Evolutionary conservation across 2,888 invertebrate genomes (phyloP).

Genomic region (Lagria hirta): DNA sequence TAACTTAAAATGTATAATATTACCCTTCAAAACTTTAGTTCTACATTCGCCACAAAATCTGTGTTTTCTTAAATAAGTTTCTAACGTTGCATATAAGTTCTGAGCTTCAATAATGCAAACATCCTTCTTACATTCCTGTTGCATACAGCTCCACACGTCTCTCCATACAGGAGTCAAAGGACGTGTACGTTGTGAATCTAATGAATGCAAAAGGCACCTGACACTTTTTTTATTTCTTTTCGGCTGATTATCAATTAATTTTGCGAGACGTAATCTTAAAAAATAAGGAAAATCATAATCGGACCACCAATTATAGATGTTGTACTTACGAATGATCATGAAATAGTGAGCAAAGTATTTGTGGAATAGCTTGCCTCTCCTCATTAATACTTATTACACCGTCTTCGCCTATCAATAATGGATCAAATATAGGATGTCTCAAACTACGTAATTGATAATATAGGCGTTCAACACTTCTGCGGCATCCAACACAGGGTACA

Average conservation of each 20-base stretch:
- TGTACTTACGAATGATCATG: conserved; percentile 85
- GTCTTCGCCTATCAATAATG: conserved; percentile 69
- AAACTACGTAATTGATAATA: conserved; percentile 83
- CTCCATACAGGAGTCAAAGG: conserved; percentile 74
- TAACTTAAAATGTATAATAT: conserved; percentile 1
- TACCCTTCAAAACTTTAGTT: conserved; percentile 73
- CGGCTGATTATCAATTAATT: conserved; percentile 76
- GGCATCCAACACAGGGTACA: conserved; percentile 92
- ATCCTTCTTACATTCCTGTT: conserved; percentile 76
- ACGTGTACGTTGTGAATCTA: conserved; percentile 81
- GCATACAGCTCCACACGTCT: conserved; percentile 85
- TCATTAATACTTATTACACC: conserved; percentile 78
- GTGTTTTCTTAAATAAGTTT: conserved; percentile 89
- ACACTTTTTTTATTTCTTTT: conserved; percentile 85
- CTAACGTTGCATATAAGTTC: conserved; percentile 80
- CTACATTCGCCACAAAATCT: conserved; percentile 93
- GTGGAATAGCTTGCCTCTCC: conserved; percentile 77
- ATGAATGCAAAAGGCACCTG: conserved; percentile 84
- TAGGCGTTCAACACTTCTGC: conserved; percentile 87
- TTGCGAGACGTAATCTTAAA: conserved; percentile 72
- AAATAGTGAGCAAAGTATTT: conserved; percentile 79
- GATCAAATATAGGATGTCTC: conserved; percentile 85
- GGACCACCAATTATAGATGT: conserved; percentile 1
- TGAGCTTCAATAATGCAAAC: conserved; percentile 85
- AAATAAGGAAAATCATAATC: conserved; percentile 6